These are phyloP conservation scores for Oryzias woworae DNA, from an alignment of 2,113 vertebrate genomes.

Conservation along the genomic window DNA sequence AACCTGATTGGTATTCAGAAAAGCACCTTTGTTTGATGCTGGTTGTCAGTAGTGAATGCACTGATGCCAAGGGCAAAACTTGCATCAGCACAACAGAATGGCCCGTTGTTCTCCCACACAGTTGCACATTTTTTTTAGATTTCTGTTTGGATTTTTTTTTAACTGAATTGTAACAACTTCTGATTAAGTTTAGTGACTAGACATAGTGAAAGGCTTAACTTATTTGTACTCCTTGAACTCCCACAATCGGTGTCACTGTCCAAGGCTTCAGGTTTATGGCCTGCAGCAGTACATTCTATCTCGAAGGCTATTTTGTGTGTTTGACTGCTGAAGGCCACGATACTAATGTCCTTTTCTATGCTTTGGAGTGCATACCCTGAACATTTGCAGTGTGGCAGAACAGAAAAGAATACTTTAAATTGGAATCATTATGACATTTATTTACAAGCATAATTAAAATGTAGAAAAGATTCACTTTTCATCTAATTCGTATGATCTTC, in stretches of 20 bases:
- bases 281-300: conserved; percentile 52
- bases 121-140: conserved; percentile 14
- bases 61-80: conserved; percentile 67
- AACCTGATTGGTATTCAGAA: conserved; percentile 65
- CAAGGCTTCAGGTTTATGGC: conserved; percentile 62
- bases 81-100: conserved; percentile 59
- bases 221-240: not conserved
- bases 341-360: conserved; percentile 34
- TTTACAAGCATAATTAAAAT: too few relatives aligned
- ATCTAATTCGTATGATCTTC: too few relatives aligned
- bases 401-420: too few relatives aligned
- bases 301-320: conserved; percentile 55
- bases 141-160: conserved; percentile 4
- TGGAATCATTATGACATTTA: too few relatives aligned
- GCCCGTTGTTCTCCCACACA: conserved; percentile 1
- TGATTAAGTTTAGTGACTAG: too few relatives aligned
- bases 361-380: conserved; percentile 1
- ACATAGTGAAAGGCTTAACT: conserved; percentile 15
- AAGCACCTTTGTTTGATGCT: conserved; percentile 47
- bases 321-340: conserved; percentile 52
- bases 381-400: too few relatives aligned
- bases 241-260: conserved; percentile 39
- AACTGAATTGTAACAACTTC: not conserved
- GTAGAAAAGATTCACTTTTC: too few relatives aligned
- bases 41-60: conserved; percentile 62